Conservation (phyloP, 2,113 vertebrate species). For the Alligator mississippiensis region DNA sequence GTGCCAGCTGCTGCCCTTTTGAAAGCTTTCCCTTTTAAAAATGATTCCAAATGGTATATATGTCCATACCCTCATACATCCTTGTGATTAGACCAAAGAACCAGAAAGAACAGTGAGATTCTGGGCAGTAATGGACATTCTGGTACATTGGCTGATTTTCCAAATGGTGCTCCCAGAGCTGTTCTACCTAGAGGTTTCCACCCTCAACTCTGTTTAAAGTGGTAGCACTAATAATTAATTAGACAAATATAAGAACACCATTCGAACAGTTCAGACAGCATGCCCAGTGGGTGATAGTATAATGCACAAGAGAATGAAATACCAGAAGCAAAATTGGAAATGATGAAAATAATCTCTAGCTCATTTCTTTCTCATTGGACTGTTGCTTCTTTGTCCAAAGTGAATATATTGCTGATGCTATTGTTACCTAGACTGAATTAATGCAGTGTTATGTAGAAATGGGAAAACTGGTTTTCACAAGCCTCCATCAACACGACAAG, state of each 20-base stretch:
- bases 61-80: too few species aligned
- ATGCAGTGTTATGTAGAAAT: neutral
- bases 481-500: neutral
- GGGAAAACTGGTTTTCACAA: neutral
- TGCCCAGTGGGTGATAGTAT: rapidly evolving
- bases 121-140: neutral
- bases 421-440: neutral
- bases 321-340: neutral
- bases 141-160: neutral
- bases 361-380: neutral
- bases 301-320: neutral
- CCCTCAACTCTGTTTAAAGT: too few species aligned
- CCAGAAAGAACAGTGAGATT: neutral
- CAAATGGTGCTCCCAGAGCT: neutral
- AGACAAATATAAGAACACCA: too few species aligned
- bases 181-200: too few species aligned
- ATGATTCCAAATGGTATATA: too few species aligned
- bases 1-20: too few species aligned
- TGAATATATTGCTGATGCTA: neutral
- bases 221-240: too few species aligned
- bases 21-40: too few species aligned
- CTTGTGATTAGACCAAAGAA: neutral
- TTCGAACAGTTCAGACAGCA: neutral
- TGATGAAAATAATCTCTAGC: neutral
- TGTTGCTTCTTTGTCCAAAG: neutral